Percentiles rank a stretch among this genome's conserved stretches.
These are phyloP conservation scores for Stichopus horrens DNA, from an alignment of 53 echinoderm and acorn worm genomes.

Conservation along the genomic window DNA sequence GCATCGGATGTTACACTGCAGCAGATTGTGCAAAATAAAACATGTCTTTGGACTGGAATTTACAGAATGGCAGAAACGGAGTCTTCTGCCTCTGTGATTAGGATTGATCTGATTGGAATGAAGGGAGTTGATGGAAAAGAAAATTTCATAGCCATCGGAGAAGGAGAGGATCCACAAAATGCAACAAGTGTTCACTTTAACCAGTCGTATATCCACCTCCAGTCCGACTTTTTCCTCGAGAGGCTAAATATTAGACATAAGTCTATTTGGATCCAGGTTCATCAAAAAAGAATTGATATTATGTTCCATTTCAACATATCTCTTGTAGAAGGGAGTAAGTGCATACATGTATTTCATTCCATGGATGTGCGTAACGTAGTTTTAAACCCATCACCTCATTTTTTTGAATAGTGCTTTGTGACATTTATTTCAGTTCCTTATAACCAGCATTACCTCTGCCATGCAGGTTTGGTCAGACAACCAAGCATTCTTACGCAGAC, in stretches of 20 bases:
- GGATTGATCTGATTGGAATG: background rate
- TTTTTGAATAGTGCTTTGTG: too few species aligned
- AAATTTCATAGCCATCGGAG: conserved; percentile 20
- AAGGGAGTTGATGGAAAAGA: conserved; percentile 17
- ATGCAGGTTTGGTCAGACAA: too few species aligned
- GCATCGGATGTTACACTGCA: background rate
- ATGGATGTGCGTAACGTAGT: too few species aligned
- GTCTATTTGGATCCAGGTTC: conserved; percentile 31
- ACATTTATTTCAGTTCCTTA: too few species aligned
- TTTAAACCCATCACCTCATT: too few species aligned
- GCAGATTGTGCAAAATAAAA: background rate
- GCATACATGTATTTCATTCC: too few species aligned
- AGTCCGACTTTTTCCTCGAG: conserved; percentile 3
- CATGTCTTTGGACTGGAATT: background rate
- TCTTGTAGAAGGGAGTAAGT: background rate
- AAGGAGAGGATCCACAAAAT: background rate
- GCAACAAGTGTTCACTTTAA: conserved; percentile 26
- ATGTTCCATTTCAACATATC: background rate
- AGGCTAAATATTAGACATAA: conserved; percentile 1
- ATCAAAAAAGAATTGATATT: background rate
- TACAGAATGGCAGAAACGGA: background rate
- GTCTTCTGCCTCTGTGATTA: background rate
- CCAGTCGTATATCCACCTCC: conserved; percentile 16
- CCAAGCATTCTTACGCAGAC: too few species aligned
- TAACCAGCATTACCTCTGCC: too few species aligned